Percentiles rank a stretch among this genome's conserved stretches.
phyloP scores from a whole-genome alignment of 2,113 vertebrate genomes.

The Grantiella picta region DNA sequence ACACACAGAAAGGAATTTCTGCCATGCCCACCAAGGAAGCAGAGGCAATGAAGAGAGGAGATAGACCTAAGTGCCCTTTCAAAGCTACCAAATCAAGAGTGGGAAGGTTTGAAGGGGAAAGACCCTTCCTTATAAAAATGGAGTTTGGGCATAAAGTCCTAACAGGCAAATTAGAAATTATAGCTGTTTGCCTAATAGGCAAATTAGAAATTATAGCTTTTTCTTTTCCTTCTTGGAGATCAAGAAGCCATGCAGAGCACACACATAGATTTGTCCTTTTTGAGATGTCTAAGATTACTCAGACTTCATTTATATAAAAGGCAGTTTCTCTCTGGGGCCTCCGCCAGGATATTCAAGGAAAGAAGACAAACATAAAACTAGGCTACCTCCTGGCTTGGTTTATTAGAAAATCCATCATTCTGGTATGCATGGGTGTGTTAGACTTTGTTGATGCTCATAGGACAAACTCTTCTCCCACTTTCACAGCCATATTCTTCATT shows the following conservation, averaged over 20 bases:
- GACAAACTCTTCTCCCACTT: background rate
- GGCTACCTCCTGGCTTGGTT: background rate
- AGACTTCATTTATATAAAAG: background rate
- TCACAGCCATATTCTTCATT: background rate
- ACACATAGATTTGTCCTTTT: background rate
- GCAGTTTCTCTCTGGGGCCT: background rate
- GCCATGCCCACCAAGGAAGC: background rate
- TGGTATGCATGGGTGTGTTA: background rate
- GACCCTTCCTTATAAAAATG: background rate
- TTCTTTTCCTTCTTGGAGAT: background rate
- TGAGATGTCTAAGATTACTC: background rate
- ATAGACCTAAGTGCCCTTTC: background rate
- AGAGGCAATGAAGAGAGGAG: background rate
- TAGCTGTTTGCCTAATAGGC: background rate
- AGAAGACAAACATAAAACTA: slow-evolving; percentile 8
- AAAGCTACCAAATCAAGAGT: background rate
- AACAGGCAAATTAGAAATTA: background rate
- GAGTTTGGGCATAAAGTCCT: background rate
- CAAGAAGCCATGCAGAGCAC: background rate
- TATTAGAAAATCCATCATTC: slow-evolving; percentile 35
- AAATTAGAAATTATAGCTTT: background rate
- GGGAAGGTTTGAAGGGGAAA: background rate
- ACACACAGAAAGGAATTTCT: background rate
- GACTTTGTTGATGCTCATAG: background rate
- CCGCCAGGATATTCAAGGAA: slow-evolving; percentile 1